phyloP scores from a whole-genome alignment of 2,888 invertebrate species.

The Suillia variegata region DNA sequence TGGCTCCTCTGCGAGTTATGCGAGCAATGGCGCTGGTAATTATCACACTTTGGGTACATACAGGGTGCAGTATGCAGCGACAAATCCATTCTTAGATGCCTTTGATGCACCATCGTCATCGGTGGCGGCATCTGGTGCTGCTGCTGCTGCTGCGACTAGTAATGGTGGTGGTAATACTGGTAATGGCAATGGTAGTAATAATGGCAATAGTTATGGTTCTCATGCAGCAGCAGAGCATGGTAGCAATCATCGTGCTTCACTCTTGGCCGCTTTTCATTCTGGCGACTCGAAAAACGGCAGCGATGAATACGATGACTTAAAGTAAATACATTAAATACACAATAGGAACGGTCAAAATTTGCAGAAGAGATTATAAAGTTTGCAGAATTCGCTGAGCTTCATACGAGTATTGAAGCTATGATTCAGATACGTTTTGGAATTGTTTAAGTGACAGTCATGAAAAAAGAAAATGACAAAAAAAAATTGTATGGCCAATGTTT shows the following conservation, averaged over 20 bases:
- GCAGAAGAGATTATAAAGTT: too few species aligned
- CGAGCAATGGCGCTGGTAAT: constrained; percentile 44
- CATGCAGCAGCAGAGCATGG: constrained; percentile 15
- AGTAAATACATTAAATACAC: constrained; percentile 36
- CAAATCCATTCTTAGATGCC: constrained; percentile 61
- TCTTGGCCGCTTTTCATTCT: constrained; percentile 55
- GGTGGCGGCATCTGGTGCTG: constrained; percentile 30
- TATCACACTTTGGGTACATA: constrained; percentile 61
- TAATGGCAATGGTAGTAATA: constrained; percentile 26
- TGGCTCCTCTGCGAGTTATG: constrained; percentile 30
- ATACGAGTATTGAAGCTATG: too few species aligned
- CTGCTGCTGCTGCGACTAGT: constrained; percentile 16
- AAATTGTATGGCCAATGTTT: too few species aligned
- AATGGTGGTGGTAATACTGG: constrained; percentile 29
- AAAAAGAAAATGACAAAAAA: too few species aligned
- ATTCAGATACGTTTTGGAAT: too few species aligned
- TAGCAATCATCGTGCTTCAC: constrained; percentile 33
- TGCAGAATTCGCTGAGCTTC: too few species aligned
- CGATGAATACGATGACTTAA: constrained; percentile 60
- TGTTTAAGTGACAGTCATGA: too few species aligned
- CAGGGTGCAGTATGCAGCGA: constrained; percentile 61
- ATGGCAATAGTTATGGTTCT: constrained; percentile 22
- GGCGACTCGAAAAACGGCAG: constrained; percentile 59
- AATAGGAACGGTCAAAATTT: too few species aligned
- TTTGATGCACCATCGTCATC: constrained; percentile 50